Base-by-base conservation (phyloP, 2,113 vertebrate genomes). In the Cavia aperea region DNA sequence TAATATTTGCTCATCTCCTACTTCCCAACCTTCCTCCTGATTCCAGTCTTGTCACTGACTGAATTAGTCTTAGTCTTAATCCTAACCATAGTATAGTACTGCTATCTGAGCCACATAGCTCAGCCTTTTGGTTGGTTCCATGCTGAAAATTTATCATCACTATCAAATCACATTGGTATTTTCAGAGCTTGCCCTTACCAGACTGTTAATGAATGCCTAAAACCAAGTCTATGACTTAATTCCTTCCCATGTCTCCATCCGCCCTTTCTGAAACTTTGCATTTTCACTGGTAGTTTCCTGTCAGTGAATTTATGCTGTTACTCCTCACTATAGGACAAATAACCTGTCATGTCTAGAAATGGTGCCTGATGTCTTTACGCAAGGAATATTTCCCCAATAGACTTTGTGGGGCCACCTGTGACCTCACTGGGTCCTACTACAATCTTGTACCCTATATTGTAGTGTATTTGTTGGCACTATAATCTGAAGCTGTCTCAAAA, bases 401-500 rank as follows among this genome's bases (percentile, higher is more conserved):
- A 6, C 79, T 95, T 84, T 65, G 46, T 88, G 70, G 60, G 56
- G 23, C 10, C 39, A 72, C 63, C 62, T 31, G 13, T 62, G 65
- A 72, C 51, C 36, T 89, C 70, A 66, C 1, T 62, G 70, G 23
- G 8, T 7, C 16, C 90, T 72, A 46, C 31, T 89, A 2, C 39
- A 88, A 18, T 75, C 43, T 86, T 31, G 33, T 83, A 23, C 9
- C 62, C n/a, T 88, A 24, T 60, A 31, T 79, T 79, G 12, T 49
- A 60, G 39, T 75, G 19, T 11, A 77, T 91, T 93, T 87, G 66
- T 91, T 86, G 86, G 58, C 39, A 62, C 23, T 43, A 36, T 90
- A 96, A 87, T 70, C 49, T 24, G 29, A 54, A 77, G n/a, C 36
- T 84, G 12, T 85, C 29, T 90, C 29, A 92, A 88, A n/a, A 89